A percentile compares a stretch with the other conserved stretches of the same genome.
Conservation (phyloP, 2,797 vertebrate species). For the Spizella passerina region DNA sequence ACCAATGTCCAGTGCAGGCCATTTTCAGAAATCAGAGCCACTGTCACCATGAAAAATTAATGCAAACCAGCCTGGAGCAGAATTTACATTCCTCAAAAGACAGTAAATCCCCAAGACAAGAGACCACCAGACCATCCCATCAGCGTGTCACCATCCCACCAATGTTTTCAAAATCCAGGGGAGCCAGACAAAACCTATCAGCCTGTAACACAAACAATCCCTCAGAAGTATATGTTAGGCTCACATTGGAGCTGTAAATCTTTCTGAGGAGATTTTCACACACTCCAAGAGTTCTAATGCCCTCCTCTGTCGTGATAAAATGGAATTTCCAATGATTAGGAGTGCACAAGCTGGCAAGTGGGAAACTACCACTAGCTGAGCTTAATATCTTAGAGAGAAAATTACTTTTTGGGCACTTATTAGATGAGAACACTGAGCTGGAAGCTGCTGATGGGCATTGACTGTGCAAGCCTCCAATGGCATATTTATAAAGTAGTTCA, state of each 20-base stretch:
- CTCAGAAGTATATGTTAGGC: neutral
- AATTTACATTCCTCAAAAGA: neutral
- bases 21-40: neutral
- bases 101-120: neutral
- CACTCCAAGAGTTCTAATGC: neutral
- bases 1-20: neutral
- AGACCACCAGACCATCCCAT: constrained; percentile 8
- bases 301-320: neutral
- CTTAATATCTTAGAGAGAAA: neutral
- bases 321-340: neutral
- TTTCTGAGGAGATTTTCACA: neutral
- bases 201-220: constrained; percentile 30
- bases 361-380: neutral
- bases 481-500: neutral
- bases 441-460: neutral
- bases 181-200: constrained; percentile 46
- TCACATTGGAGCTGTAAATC: neutral
- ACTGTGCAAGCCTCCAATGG: neutral
- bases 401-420: neutral
- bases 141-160: neutral
- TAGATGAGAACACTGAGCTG: neutral
- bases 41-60: neutral
- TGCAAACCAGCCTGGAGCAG: neutral
- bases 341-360: neutral
- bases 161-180: constrained; percentile 1